Evolutionary conservation across 2,888 invertebrate genomes (phyloP), one percentile per base, ranked within the genome.

Genomic region (Xiphydria camelus): DNA sequence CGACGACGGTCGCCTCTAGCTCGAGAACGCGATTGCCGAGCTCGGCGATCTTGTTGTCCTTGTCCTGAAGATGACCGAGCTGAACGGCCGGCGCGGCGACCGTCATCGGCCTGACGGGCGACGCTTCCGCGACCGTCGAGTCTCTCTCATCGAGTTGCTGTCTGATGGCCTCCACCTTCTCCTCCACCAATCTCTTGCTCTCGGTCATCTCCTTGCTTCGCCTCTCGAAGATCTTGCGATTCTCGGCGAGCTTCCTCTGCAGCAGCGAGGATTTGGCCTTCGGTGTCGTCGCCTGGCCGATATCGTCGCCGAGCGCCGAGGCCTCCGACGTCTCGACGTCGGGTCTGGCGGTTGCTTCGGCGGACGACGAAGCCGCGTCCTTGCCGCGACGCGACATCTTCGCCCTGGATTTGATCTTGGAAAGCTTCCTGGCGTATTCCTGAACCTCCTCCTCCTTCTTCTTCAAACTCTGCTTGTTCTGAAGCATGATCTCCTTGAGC

Each of bases 1-100:
- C 94, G 53, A 93, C 75, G 35, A 93, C 83, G 49, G 82, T 82
- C 5, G 84, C 83, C 75, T 92, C 91, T 70, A 89, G 78, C 61
- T 88, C 87, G 57, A 85, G 79, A n/a, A 89, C 81, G 68, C 83
- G 83, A 54, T 81, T 83, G 64, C 82, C 80, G 46, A 91, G 77
- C 62, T 89, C 86, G 23, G 80, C 66, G 44, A 88, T 82, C 61
- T 79, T 80, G 45, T 79, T 82, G 64, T 87, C 87, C 61, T 85
- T 85, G 48, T 80, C 80, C 10, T 83, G 76, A 47, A 84, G 73
- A 59, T 77, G 76, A 15, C 76, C 76, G 14, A 65, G 40, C 37
- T 67, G 63, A 33, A 61, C 29, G 19, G 58, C 39, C 12, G 59
- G 45, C 36, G 58, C 41, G 38, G 52, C 14, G n/a, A 44, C 37